phyloP scores from a whole-genome alignment of 2,888 invertebrate genomes.

The Pristionchus mayeri region DNA sequence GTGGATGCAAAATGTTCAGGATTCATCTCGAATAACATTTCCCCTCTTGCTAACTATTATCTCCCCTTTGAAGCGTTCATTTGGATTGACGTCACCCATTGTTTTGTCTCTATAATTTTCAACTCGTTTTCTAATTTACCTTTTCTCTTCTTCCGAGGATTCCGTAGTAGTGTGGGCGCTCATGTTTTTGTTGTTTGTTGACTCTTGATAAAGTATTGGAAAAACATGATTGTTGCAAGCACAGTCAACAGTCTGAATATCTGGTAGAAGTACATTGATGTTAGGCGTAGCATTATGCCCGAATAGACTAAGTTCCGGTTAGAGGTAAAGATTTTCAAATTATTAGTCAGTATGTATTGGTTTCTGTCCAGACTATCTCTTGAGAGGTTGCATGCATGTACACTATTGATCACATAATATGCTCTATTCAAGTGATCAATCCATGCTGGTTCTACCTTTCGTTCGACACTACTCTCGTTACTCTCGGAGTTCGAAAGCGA shows the following conservation, averaged over 20 bases:
- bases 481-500: conserved; percentile 17
- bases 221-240: background rate
- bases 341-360: too few species aligned
- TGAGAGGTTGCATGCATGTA: too few species aligned
- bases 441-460: background rate
- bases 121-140: background rate
- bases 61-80: conserved; percentile 6
- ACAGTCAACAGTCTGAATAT: too few species aligned
- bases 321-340: too few species aligned
- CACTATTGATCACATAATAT: too few species aligned
- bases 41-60: conserved; percentile 19
- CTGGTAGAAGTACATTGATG: too few species aligned
- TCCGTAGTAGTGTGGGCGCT: conserved; percentile 20
- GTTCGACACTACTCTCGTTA: conserved; percentile 21
- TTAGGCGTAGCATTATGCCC: too few species aligned
- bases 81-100: background rate
- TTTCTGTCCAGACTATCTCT: too few species aligned
- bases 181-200: conserved; percentile 41
- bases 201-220: conserved; percentile 33
- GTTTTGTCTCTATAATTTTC: background rate
- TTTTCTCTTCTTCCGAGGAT: background rate
- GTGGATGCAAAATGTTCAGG: background rate
- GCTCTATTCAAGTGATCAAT: too few species aligned
- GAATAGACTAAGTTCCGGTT: too few species aligned
- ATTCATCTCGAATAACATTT: conserved; percentile 4